Base-by-base conservation (phyloP, 2,888 invertebrate species). In the Sabellastarte sp. region DNA sequence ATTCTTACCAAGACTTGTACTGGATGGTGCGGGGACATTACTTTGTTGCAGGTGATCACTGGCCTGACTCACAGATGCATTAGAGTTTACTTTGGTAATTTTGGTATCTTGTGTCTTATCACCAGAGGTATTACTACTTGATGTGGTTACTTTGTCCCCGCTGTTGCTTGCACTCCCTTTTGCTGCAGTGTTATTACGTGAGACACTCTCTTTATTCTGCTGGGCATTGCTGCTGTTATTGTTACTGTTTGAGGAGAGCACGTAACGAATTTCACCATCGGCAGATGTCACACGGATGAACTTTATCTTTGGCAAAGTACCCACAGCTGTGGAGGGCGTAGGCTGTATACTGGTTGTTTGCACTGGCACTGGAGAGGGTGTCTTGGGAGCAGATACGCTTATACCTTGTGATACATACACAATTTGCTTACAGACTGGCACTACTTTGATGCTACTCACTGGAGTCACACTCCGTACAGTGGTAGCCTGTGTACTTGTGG, bases 391-490 rank as follows among this genome's bases (percentile, higher is more conserved):
- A n/a, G n/a, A n/a, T n/a, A n/a, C n/a, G n/a, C n/a, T n/a, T n/a
- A n/a, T n/a, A n/a, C n/a, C n/a, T n/a, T n/a, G n/a, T n/a, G n/a
- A n/a, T n/a, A n/a, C n/a, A n/a, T n/a, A n/a, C n/a, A n/a, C n/a
- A n/a, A n/a, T n/a, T n/a, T n/a, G n/a, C n/a, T n/a, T n/a, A n/a
- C n/a, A n/a, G n/a, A n/a, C n/a, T n/a, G n/a, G n/a, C n/a, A n/a
- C n/a, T n/a, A n/a, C n/a, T n/a, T n/a, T n/a, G n/a, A 71, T 30
- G 59, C 63, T 26, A 71, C 69, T n/a, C 71, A 61, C 2, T 70
- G 64, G 24, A 71, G 60, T 53, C 55, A 52, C 41, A 32, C 61
- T 32, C 20, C 57, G 24, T 32, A 51, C 31, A 29, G 57, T 28
- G 64, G 61, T 41, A 56, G 64, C 31, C 41, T 29, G 31, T 56